Base-by-base conservation (phyloP, 64 coral and sea anemone genomes). In the Hydrozoanthus tunicans region DNA sequence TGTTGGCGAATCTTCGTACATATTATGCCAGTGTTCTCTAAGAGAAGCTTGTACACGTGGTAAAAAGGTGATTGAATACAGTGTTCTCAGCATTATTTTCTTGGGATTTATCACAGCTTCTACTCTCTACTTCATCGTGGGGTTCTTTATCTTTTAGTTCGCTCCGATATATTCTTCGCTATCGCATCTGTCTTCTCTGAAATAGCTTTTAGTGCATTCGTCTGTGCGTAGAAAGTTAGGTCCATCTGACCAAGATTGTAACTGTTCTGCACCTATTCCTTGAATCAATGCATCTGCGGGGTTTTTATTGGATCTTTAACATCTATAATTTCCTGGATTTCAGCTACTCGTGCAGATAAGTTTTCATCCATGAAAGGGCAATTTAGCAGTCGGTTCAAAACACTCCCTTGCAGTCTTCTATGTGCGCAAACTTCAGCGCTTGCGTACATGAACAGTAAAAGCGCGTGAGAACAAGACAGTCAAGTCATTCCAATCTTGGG, bases 311-410 rank as follows among this genome's bases (percentile, higher is more conserved):
- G 67, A 88, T 58, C 84, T 69, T 3, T 69, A 6, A 27, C 67
- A 88, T 5, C 70, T 17, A 51, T 53, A 88, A 13, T 57, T 89
- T 93, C 92, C 51, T 93, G 92, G 76, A 93, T 89, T 78, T 93
- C 74, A 59, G 92, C 92, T 20, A 93, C 91, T 79, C 81, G 59
- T 53, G 74, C 82, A 8, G 91, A 79, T 23, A 93, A 59, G 76
- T 93, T 69, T 79, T 93, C 51, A 93, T 70, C 92, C 92, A 93
- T 4, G 92, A 79, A 63, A 93, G 43, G 20, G 80, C 92, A 20
- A 83, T 93, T 8, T 59, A 25, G 20, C 83, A 93, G 61, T 93
- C 92, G n/a, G 54, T 77, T 83, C 92, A 93, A 20, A 89, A 72
- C 57, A 73, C 71, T 85, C 58, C 89, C 14, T 83, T 79, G 75